A percentile compares a stretch with the other conserved stretches of the same genome.
Conservation (phyloP, 2,797 vertebrate genomes). For the Eurystomus glaucurus region DNA sequence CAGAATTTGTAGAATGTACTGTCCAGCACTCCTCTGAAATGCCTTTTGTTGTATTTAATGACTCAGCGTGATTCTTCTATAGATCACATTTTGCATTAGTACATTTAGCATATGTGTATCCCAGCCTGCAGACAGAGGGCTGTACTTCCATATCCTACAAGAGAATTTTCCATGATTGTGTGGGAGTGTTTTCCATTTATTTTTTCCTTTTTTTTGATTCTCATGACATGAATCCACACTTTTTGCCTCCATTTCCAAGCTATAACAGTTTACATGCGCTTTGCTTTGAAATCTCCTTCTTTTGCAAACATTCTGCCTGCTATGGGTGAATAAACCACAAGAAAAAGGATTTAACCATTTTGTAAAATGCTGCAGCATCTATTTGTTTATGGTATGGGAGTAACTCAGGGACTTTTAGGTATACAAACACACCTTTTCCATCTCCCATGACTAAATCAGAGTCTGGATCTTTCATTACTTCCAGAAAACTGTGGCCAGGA, state of each 20-base stretch:
- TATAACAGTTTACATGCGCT: neutral
- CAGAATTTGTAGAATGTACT: neutral
- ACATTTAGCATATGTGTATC: neutral
- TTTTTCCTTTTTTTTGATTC: neutral
- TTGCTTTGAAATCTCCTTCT: neutral
- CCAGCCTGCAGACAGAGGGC: neutral
- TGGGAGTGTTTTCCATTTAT: neutral
- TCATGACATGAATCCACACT: neutral
- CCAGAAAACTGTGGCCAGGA: neutral
- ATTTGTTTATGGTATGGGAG: neutral
- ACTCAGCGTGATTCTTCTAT: neutral
- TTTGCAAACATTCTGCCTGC: rapidly evolving
- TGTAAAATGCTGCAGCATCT: neutral
- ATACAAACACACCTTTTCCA: neutral
- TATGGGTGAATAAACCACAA: neutral
- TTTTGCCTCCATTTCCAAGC: neutral
- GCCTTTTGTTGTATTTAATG: neutral
- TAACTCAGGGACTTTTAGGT: neutral
- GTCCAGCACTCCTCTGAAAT: neutral
- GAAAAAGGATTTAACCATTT: neutral
- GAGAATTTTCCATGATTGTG: neutral
- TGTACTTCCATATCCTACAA: neutral
- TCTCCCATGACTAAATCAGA: neutral
- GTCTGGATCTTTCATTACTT: neutral
- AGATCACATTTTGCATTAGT: neutral